phyloP scores from a whole-genome alignment of 2,797 vertebrate genomes.

The Paramormyrops hopkinsi region DNA sequence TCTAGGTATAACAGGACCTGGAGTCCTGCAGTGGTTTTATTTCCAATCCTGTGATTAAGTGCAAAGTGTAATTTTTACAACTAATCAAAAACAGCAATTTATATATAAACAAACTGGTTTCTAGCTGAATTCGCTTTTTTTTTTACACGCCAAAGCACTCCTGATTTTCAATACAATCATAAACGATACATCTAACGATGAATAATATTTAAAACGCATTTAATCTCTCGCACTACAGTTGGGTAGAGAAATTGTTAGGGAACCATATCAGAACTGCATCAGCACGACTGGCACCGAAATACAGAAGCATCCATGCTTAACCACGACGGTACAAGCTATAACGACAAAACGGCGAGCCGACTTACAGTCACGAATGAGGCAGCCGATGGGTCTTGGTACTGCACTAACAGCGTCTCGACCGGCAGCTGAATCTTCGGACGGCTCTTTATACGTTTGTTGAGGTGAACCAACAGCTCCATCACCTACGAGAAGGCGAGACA shows the following conservation, averaged over 20 bases:
- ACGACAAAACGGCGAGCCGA: conserved; percentile 4
- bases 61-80: background rate
- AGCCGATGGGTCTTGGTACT: conserved; percentile 95
- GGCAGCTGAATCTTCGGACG: conserved; percentile 94
- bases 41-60: background rate
- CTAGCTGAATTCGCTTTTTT: background rate
- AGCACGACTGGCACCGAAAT: background rate
- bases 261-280: background rate
- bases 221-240: background rate
- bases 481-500: conserved; percentile 60
- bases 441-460: conserved; percentile 98
- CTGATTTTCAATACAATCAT: background rate
- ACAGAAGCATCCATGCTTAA: background rate
- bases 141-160: background rate
- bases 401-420: conserved; percentile 91
- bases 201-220: background rate
- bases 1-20: background rate
- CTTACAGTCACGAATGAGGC: conserved; percentile 94
- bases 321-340: background rate
- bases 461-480: conserved; percentile 94
- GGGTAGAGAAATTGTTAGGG: background rate
- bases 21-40: background rate
- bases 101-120: background rate
- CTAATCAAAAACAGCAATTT: background rate
- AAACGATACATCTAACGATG: background rate